Evolutionary conservation across 2,797 vertebrate genomes (phyloP).

Genomic region (Peromyscus melanophrys): DNA sequence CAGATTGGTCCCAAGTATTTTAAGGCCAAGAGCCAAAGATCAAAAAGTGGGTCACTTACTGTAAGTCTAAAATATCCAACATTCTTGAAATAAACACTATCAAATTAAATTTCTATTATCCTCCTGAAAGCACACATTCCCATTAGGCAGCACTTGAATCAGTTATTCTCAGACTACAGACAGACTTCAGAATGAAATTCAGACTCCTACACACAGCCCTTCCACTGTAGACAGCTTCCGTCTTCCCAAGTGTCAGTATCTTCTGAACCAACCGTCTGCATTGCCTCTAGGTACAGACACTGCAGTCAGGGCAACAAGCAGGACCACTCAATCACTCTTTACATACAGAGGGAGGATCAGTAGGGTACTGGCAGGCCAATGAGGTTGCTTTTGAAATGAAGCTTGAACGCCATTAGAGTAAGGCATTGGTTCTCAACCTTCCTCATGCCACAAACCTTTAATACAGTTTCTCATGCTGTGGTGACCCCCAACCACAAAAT

Average conservation of each 20-base stretch:
- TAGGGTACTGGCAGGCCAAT: background rate
- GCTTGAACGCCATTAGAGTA: background rate
- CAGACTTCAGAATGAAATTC: background rate
- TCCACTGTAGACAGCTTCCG: background rate
- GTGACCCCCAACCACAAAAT: too few relatives aligned
- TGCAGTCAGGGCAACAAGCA: background rate
- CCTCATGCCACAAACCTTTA: too few relatives aligned
- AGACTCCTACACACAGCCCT: background rate
- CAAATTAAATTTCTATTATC: too few relatives aligned
- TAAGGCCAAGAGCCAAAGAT: too few relatives aligned
- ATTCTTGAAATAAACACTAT: too few relatives aligned
- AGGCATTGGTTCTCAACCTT: too few relatives aligned
- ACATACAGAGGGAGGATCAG: background rate
- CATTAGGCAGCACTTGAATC: background rate
- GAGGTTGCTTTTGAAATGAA: background rate
- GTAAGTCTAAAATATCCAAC: too few relatives aligned
- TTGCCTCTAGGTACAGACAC: too few relatives aligned
- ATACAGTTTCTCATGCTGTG: too few relatives aligned
- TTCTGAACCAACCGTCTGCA: background rate
- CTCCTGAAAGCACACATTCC: background rate
- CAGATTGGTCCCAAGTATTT: too few relatives aligned
- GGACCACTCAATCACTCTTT: background rate
- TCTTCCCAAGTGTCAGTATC: background rate
- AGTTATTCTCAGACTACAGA: background rate
- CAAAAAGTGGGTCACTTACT: too few relatives aligned